Evolutionary conservation across 1,140 invertebrate genomes (phyloP), one percentile per base, ranked within the genome.

Genomic region (Frieseomelitta varia): DNA sequence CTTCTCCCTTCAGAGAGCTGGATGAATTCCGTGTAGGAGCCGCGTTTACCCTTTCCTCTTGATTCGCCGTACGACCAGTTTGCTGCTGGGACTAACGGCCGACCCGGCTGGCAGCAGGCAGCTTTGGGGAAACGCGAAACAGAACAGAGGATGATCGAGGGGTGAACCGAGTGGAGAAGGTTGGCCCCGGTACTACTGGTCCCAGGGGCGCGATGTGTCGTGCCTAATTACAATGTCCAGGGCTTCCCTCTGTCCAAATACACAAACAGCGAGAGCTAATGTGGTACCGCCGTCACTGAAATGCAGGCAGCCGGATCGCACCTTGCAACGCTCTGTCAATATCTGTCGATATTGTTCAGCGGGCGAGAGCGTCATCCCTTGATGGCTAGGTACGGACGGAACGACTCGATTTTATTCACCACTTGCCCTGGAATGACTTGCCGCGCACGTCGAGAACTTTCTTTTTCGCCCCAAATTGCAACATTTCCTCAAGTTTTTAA

Each of bases 171-270:
- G 47, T 71, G 72, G 79, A 75, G 73, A 17, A 63, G 63, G 69
- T 67, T 39, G 39, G 39, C 10, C 14, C 27, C 53, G 56, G 55
- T 39, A 34, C 8, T 39, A 34, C 8, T 30, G 63, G 78, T 94
- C 93, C 94, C 93, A 91, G 79, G 93, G 92, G 93, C 89, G 89
- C 92, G 91, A 94, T 94, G 92, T 93, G 93, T 94, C 92, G 91
- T 91, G 91, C 88, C 93, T 94, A 94, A 94, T 95, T 94, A 94
- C 93, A 94, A 94, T 93, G 92, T 92, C 93, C 91, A 92, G 90
- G 87, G 90, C 88, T 91, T 91, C 92, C 90, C 93, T 92, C 91
- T 92, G 86, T 92, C 88, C 92, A 93, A 94, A 93, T 93, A 94
- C 93, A 94, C 93, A 94, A 94, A 94, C 91, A 94, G 89, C 85